These are phyloP conservation scores for Octodon degus DNA, from an alignment of 2,113 vertebrate species.

Conservation along the genomic window DNA sequence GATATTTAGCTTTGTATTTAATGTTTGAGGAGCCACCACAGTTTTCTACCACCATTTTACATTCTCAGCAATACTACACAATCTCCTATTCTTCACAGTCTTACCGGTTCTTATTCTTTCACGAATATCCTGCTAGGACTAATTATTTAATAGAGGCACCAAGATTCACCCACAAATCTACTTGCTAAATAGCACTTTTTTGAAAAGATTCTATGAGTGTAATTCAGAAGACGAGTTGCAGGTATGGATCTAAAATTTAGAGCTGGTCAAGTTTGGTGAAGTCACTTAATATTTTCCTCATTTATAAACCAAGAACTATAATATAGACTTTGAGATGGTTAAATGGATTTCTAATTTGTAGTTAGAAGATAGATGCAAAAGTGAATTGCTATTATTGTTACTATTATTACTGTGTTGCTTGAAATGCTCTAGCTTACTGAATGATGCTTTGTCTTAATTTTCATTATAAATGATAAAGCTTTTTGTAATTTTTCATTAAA, in stretches of 20 bases:
- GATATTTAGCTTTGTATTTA: not conserved
- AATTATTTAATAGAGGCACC: not conserved
- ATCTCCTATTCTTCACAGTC: not conserved
- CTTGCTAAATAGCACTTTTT: not conserved
- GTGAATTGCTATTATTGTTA: not conserved
- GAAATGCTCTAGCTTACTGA: not conserved
- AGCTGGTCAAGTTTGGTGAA: not conserved
- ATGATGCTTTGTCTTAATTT: not conserved
- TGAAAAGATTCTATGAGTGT: not conserved
- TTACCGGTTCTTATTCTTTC: not conserved
- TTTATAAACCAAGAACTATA: conserved; percentile 35
- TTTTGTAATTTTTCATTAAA: not conserved
- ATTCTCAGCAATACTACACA: not conserved
- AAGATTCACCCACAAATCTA: not conserved
- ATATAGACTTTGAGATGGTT: not conserved
- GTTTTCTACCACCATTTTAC: not conserved
- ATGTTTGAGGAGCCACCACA: not conserved
- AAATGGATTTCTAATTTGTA: conserved; percentile 6
- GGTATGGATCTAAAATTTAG: not conserved
- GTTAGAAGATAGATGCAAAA: not conserved
- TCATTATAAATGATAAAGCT: not conserved
- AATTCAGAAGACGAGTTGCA: not conserved
- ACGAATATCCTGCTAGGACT: not conserved
- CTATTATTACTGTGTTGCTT: not conserved
- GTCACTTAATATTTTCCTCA: conserved; percentile 1